Evolutionary conservation across 2,888 invertebrate genomes (phyloP), one percentile per base, ranked within the genome.

Genomic region (Galeruca laticollis): DNA sequence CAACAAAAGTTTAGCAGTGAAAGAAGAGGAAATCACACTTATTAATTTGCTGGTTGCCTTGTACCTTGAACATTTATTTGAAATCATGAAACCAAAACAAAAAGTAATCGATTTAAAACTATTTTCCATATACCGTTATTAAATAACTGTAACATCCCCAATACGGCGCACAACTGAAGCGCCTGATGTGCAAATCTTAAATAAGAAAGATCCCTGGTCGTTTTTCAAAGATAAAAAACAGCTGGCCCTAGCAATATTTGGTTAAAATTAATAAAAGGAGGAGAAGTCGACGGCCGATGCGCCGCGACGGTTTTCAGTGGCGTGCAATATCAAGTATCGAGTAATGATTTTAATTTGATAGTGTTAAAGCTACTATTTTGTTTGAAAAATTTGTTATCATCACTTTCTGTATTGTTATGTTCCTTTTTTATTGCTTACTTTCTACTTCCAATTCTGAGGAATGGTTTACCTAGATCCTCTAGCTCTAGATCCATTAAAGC

Each of bases 251-350:
- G 78, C 80, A 77, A 78, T 80, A 80, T 81, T 81, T 80, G 81
- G 81, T 81, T 81, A 78, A 79, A 81, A 81, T 81, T 81, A 81
- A 81, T 81, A 81, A 81, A 81, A 81, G 80, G 76, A 77, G 74
- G 75, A 54, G 60, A 67, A 64, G 68, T 47, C 70, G 64, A 57
- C 68, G 73, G 65, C 69, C 40, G 62, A 59, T 35, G 52, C 67
- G 60, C 26, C 26, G 49, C 37, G 54, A 60, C 60, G 65, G 33
- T 33, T 13, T 43, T n/a, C 70, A 70, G 67, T 51, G 61, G 60
- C 70, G 56, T 43, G 33, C 60, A 49, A 21, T 35, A 21, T 43
- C 11, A 52, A 35, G n/a, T 31, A 26, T 5, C 3, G 4, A 26
- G 26, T 6, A 26, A 26, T 26, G 26, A 26, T 26, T 26, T 26